These are phyloP conservation scores for Sebastes itinus DNA, from an alignment of 2,797 vertebrate species.

Conservation along the genomic window DNA sequence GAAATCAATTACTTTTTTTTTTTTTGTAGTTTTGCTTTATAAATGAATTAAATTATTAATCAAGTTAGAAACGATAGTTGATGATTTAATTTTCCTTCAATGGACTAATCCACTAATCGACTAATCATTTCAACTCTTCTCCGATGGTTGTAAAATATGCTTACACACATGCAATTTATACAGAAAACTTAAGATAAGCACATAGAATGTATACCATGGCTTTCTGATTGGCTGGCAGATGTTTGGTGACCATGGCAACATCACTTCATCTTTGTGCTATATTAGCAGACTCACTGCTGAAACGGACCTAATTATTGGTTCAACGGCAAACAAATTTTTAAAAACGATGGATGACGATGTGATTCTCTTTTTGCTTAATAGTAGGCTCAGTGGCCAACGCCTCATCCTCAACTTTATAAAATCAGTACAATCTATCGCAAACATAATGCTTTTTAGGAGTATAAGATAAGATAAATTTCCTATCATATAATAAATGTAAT, in stretches of 20 bases:
- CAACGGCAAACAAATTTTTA: not conserved
- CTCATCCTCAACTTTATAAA: not conserved
- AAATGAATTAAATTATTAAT: not conserved
- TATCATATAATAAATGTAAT: not conserved
- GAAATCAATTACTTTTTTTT: not conserved
- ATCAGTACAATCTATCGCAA: not conserved
- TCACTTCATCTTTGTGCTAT: not conserved
- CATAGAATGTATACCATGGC: not conserved
- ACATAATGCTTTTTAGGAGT: not conserved
- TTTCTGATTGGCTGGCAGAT: too few relatives aligned
- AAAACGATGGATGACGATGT: not conserved
- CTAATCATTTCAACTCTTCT: not conserved
- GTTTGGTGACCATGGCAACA: not conserved
- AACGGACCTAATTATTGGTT: not conserved
- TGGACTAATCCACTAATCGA: not conserved
- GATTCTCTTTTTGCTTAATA: not conserved
- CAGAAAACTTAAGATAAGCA: not conserved
- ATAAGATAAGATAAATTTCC: accelerated
- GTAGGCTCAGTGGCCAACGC: too few relatives aligned
- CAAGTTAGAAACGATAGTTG: not conserved
- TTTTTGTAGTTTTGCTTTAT: not conserved
- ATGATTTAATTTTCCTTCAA: not conserved
- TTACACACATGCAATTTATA: not conserved
- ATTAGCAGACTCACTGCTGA: not conserved
- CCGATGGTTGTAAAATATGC: not conserved